Evolutionary conservation across 2,113 vertebrate species (phyloP), one percentile per base, ranked within the genome.

Genomic region (Chrysemys picta): DNA sequence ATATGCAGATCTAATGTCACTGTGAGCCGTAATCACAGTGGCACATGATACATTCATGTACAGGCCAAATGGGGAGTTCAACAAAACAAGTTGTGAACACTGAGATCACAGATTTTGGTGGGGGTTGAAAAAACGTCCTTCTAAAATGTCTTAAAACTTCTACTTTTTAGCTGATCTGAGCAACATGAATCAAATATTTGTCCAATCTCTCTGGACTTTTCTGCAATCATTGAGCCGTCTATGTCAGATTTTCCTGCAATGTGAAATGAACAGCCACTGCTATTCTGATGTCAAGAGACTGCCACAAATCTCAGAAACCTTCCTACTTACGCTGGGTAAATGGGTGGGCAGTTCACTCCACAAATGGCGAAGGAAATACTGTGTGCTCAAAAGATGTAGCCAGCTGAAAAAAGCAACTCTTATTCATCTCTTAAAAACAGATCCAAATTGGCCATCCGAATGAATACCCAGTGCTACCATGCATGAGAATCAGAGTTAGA

Each of bases 391-490:
- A 54, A 54, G 21, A 54, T 95, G 72, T 42, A 91, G 90, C 94
- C 94, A 92, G 93, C 83, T 93, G 94, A 95, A 96, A 96, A 85
- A 93, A 6, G 24, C 80, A 94, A 96, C 90, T 75, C 84, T 96
- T 91, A 93, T 50, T 96, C 89, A 94, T 59, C 84, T 31, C 38
- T 94, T 95, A 95, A 95, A 96, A 95, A 94, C 79, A 96, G 87
- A 93, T 47, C 38, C 83, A 92, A 95, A 93, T 80, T 89, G 96
- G 93, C 93, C 90, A 96, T 38, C 92, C 90, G 93, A 90, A 87
- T 31, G 62, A 93, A 79, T 25, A 91, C 65, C 47, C 80, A 94
- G 38, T 13, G 75, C 92, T 85, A 57, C 72, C 11, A 24, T 91
- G 92, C 56, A 11, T 38, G 45, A 85, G 8, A 62, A 84, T 1